Evolutionary conservation across 2,888 invertebrate genomes (phyloP), one percentile per base, ranked within the genome.

Genomic region (Cheilosia soror): DNA sequence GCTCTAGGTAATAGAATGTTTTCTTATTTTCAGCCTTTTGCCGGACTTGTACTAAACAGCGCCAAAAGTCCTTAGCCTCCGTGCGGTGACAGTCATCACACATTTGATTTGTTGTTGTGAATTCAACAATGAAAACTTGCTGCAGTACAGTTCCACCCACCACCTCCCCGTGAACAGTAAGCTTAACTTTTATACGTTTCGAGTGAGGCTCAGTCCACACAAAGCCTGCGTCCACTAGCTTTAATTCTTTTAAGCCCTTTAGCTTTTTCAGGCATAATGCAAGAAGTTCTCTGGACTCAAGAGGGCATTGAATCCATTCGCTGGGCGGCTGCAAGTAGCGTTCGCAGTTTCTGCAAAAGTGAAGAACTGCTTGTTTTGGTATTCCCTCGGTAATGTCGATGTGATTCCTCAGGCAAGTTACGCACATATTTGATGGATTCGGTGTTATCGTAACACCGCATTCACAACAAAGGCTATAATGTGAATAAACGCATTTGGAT

Each of bases 161-260:
- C 1, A 99, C 96, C 93, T 99, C 98, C 58, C 97, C 98, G 92
- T 99, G 98, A 11, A 99, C 96, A 1, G 98, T 98, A 73, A 99
- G 92, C 93, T 98, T 97, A 84, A 98, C 96, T 94, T 99, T 99
- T 68, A 99, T 95, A 87, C 99, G 94, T 92, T 98, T 98, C 0
- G 99, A 99, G 93, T 99, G 99, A 44, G 99, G 98, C 91, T 99
- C 99, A 9, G 99, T 99, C 99, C 99, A 99, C 4, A 98, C 95
- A 93, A 99, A 99, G 0, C 96, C 96, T 49, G 99, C 99, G 94
- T 99, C 99, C 71, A 99, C 94, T 15, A 99, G 93, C 90, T 98
- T 97, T 0, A 99, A 97, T 90, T 96, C 95, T 89, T 95, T 96
- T 6, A 99, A 93, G 0, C 98, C 98, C 92, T 97, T 99, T 29